Evolutionary conservation across 2,113 vertebrate species (phyloP).

Genomic region (Theristicus caerulescens): DNA sequence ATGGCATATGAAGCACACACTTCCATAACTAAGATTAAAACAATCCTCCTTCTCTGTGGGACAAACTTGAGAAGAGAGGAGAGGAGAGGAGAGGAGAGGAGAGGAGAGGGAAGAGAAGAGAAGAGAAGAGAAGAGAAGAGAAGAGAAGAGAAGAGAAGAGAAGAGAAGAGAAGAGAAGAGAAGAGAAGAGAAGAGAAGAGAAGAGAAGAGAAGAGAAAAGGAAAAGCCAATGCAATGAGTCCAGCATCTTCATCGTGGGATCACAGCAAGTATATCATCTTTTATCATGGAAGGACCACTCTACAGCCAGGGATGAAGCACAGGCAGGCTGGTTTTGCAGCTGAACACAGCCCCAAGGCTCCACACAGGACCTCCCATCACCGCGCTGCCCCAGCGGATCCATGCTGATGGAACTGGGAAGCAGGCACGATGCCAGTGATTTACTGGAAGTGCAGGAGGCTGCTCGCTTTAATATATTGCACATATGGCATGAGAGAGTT

Average conservation of each 20-base stretch:
- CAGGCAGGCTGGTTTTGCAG: neutral
- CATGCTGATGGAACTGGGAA: neutral
- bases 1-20: neutral
- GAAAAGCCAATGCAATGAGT: neutral
- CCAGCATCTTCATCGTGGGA: neutral
- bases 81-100: no score
- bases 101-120: neutral
- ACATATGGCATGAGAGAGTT: neutral
- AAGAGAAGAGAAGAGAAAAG: neutral
- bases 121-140: neutral
- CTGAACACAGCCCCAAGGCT: neutral
- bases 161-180: neutral
- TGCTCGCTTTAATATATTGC: slow-evolving; percentile 11
- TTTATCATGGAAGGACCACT: neutral
- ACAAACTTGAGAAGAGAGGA: neutral
- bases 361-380: neutral
- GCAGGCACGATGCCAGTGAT: neutral
- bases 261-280: neutral
- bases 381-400: neutral
- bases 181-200: no score
- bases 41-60: neutral
- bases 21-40: neutral
- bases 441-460: neutral
- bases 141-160: neutral
- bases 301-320: neutral